Evolutionary conservation across 2,888 invertebrate species (phyloP).

Genomic region (Platycheirus rosarum): DNA sequence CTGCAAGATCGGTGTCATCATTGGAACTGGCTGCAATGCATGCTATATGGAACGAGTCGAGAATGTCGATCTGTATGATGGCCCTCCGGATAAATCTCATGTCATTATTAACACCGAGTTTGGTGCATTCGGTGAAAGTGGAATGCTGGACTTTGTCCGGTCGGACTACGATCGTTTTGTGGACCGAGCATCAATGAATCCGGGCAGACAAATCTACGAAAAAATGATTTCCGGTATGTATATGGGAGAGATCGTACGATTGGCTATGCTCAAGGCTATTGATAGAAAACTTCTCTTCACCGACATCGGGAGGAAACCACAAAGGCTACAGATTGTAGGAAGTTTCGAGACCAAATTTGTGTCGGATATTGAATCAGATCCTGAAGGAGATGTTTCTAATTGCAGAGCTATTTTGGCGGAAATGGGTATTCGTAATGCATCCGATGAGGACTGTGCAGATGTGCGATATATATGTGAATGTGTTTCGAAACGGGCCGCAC

Average conservation of each 20-base stretch:
- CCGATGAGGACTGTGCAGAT: constrained; percentile 94
- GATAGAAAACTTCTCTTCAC: constrained; percentile 89
- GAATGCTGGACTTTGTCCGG: constrained; percentile 91
- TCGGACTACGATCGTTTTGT: constrained; percentile 93
- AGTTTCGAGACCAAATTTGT: constrained; percentile 97
- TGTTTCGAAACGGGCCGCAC: constrained; percentile 95
- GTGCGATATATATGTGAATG: constrained; percentile 95
- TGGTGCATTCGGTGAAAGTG: constrained; percentile 98
- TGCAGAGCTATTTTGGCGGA: constrained; percentile 92
- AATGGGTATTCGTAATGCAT: constrained; percentile 84
- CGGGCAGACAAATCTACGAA: constrained; percentile 92
- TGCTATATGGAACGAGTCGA: constrained; percentile 95
- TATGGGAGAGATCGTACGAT: constrained; percentile 95
- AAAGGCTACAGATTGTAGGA: constrained; percentile 88
- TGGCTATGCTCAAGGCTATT: constrained; percentile 91
- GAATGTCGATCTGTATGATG: constrained; percentile 90
- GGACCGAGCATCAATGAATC: constrained; percentile 92
- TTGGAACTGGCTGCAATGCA: constrained; percentile 97
- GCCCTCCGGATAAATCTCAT: constrained; percentile 85
- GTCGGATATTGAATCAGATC: constrained; percentile 96
- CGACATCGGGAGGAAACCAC: constrained; percentile 88
- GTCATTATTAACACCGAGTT: constrained; percentile 97
- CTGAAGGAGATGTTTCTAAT: constrained; percentile 89
- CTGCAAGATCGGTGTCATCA: constrained; percentile 88
- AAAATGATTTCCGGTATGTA: constrained; percentile 99